Evolutionary conservation across 2,797 vertebrate species (phyloP).

Genomic region (Octomys mimax): DNA sequence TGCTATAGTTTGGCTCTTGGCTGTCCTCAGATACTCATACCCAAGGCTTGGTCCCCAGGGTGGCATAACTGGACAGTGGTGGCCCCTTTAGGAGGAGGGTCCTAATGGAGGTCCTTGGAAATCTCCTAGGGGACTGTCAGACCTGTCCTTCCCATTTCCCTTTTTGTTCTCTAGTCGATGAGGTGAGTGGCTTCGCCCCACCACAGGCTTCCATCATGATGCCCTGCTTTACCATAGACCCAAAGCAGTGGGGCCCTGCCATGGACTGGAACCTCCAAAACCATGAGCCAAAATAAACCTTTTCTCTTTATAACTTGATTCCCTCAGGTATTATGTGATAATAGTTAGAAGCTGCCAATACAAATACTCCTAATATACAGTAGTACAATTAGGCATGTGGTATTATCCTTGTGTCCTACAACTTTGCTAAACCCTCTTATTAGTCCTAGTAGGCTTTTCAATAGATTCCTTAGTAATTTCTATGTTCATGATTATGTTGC

Average conservation of each 20-base stretch:
- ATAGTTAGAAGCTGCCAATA: not conserved
- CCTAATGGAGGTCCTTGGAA: not conserved
- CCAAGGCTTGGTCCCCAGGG: not conserved
- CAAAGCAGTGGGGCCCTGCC: not conserved
- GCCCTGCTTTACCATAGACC: not conserved
- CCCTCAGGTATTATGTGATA: not conserved
- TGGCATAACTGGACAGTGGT: not conserved
- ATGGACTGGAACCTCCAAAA: not conserved
- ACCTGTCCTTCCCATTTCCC: not conserved
- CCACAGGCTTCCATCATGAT: not conserved
- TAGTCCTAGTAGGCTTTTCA: not conserved
- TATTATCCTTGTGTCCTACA: not conserved
- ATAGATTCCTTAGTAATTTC: not conserved
- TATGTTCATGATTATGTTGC: not conserved
- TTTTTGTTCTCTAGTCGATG: not conserved
- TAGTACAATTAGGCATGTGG: not conserved
- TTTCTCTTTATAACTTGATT: not conserved
- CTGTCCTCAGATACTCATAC: not conserved
- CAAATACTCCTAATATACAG: not conserved
- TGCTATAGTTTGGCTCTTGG: not conserved
- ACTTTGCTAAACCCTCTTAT: not conserved
- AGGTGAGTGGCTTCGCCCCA: not conserved
- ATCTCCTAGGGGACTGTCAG: not conserved
- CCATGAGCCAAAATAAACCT: not conserved
- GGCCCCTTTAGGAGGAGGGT: not conserved